phyloP scores from a whole-genome alignment of 2,888 invertebrate species.

The Aporophyla lueneburgensis region DNA sequence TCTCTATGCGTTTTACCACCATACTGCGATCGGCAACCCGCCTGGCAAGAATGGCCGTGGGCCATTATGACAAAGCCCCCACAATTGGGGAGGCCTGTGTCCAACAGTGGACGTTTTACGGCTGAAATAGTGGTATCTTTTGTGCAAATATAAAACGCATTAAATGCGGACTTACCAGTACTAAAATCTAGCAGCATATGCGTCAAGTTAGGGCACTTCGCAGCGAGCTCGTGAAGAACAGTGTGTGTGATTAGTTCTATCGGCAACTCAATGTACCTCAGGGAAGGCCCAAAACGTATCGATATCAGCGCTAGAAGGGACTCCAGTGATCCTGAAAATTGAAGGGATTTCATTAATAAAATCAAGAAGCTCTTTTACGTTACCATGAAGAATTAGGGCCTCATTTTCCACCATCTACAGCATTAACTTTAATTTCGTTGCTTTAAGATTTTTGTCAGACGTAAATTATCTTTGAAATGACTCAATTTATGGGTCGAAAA shows the following conservation, averaged over 20 bases:
- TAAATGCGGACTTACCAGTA: conserved; percentile 90
- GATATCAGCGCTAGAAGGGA: conserved; percentile 96
- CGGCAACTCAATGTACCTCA: conserved; percentile 97
- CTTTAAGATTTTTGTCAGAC: not conserved
- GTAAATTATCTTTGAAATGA: not conserved
- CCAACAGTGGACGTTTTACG: too few relatives aligned
- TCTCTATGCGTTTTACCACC: too few relatives aligned
- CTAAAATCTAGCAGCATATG: conserved; percentile 99
- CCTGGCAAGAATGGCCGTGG: too few relatives aligned
- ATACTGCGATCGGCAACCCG: too few relatives aligned
- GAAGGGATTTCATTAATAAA: not conserved
- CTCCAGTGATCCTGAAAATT: conserved; percentile 94
- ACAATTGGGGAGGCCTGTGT: too few relatives aligned
- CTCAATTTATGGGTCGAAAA: not conserved
- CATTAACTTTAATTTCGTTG: too few relatives aligned
- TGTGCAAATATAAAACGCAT: not conserved
- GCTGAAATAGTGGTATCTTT: too few relatives aligned
- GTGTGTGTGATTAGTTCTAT: conserved; percentile 99
- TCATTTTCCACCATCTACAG: not conserved
- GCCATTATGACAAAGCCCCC: too few relatives aligned
- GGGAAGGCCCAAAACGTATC: conserved; percentile 96
- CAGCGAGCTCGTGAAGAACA: conserved; percentile 98
- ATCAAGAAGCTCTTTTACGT: not conserved
- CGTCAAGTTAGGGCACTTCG: conserved; percentile 98
- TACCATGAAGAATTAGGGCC: not conserved